phyloP scores from a whole-genome alignment of 2,888 invertebrate species.

The Eurytoma adleriae region DNA sequence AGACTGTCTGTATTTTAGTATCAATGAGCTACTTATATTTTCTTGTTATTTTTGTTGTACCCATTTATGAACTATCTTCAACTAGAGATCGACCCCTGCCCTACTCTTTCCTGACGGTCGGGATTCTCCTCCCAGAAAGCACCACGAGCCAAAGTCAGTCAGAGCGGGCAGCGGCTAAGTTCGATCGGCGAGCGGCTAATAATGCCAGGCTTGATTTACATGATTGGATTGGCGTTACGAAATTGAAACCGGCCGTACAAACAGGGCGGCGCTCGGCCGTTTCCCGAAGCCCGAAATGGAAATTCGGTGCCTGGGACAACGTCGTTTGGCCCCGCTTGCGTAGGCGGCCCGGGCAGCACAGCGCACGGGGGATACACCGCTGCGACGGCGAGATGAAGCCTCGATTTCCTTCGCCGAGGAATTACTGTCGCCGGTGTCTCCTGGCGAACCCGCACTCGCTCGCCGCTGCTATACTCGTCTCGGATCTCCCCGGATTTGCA shows the following conservation, averaged over 20 bases:
- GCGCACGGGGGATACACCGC: background rate
- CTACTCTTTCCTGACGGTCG: background rate
- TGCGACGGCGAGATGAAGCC: background rate
- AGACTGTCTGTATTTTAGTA: no score
- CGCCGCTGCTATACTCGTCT: background rate
- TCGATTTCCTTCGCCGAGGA: slow-evolving; percentile 42
- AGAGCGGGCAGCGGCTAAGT: slow-evolving; percentile 58
- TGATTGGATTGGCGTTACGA: slow-evolving; percentile 75
- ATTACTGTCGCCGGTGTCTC: slow-evolving; percentile 48
- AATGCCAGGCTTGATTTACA: slow-evolving; percentile 74
- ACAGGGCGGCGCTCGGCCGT: slow-evolving; percentile 28
- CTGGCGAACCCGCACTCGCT: slow-evolving; percentile 2
- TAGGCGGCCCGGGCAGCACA: background rate
- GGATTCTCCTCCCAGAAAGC: no score
- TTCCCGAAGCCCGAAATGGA: slow-evolving; percentile 60
- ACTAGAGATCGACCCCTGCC: background rate
- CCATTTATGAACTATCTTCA: no score
- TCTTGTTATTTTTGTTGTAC: no score
- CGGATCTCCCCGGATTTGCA: slow-evolving; percentile 42
- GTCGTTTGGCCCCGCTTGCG: background rate
- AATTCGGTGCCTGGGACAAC: slow-evolving; percentile 48
- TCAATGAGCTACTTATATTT: no score
- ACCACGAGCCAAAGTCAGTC: no score
- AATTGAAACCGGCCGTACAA: slow-evolving; percentile 71
- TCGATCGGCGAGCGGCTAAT: slow-evolving; percentile 71